Conservation (phyloP, 2,113 vertebrate genomes). For the Himantopus leucocephalus region DNA sequence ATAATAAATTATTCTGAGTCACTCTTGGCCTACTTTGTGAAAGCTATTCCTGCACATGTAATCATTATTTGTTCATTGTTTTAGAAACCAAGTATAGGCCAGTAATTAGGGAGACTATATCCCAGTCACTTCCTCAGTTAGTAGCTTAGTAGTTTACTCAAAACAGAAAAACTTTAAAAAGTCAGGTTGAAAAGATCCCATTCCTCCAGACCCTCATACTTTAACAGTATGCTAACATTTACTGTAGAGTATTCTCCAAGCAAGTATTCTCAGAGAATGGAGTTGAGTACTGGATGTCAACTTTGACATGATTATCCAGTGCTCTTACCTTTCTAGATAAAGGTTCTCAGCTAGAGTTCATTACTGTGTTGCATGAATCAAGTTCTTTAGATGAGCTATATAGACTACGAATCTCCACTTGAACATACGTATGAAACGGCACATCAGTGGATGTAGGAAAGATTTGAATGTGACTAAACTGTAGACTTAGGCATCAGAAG, state of each 20-base stretch:
- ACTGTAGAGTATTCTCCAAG: not conserved
- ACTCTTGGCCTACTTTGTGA: not conserved
- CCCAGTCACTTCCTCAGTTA: not conserved
- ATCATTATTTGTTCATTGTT: not conserved
- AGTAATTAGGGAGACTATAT: not conserved
- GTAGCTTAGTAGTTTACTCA: not conserved
- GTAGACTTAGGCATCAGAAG: not conserved
- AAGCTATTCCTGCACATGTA: not conserved
- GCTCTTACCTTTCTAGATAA: not conserved
- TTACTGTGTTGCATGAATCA: not conserved
- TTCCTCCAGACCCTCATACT: not conserved
- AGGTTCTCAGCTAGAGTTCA: not conserved
- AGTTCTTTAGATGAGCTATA: not conserved
- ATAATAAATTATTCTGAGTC: not conserved
- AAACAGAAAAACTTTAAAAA: not conserved
- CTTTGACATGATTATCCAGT: not conserved
- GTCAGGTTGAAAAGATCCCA: not conserved
- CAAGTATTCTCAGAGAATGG: not conserved
- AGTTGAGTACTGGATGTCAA: not conserved
- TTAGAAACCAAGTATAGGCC: not conserved
- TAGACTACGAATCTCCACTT: not conserved
- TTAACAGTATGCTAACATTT: not conserved
- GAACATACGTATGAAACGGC: not conserved
- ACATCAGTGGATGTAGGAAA: not conserved
- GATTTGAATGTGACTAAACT: not conserved